phyloP scores from a whole-genome alignment of 2,888 invertebrate species.

The Plebejus melissa region DNA sequence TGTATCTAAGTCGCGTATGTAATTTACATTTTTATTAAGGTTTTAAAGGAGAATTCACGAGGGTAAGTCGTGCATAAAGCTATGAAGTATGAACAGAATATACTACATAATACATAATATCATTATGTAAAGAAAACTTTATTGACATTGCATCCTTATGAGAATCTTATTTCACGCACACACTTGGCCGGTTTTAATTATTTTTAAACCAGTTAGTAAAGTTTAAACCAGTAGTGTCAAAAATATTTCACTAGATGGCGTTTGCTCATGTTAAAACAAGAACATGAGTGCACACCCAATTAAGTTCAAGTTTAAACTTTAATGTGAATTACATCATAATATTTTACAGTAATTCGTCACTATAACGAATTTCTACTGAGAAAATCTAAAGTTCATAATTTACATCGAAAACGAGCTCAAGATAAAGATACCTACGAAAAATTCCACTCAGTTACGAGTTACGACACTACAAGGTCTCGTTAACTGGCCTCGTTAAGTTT shows the following conservation, averaged over 20 bases:
- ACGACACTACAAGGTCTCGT: conserved; percentile 14
- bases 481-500: conserved; percentile 40
- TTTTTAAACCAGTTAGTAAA: too few relatives aligned
- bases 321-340: too few relatives aligned
- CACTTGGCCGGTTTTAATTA: neutral
- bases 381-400: neutral
- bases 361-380: too few relatives aligned
- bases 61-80: neutral
- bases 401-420: neutral
- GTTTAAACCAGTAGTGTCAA: too few relatives aligned
- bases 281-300: too few relatives aligned
- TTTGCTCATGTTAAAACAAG: too few relatives aligned
- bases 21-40: conserved; percentile 23
- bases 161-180: neutral
- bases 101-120: neutral
- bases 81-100: neutral
- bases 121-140: neutral
- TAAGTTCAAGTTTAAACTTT: too few relatives aligned
- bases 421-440: conserved; percentile 5
- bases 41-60: neutral
- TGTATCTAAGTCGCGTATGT: neutral
- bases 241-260: too few relatives aligned
- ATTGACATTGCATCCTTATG: neutral
- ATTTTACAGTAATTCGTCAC: too few relatives aligned
- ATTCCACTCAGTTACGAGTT: conserved; percentile 1